A percentile compares a stretch with the other conserved stretches of the same genome.
Conservation (phyloP, 2,797 vertebrate species). For the Sternotherus odoratus region DNA sequence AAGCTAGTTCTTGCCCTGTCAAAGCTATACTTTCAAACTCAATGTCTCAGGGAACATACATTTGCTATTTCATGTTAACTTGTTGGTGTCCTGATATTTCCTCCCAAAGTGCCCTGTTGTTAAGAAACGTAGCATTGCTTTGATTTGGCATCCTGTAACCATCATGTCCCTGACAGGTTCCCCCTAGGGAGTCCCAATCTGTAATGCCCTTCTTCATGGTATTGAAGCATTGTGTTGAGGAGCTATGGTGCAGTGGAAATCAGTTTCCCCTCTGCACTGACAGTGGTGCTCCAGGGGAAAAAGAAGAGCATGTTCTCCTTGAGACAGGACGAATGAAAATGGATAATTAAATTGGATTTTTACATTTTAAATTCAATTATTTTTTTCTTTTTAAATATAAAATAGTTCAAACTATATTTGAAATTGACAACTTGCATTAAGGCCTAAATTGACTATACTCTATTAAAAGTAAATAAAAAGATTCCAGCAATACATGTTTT, state of each 20-base stretch:
- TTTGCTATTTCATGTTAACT: neutral
- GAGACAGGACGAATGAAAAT: neutral
- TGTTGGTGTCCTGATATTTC: neutral
- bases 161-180: neutral
- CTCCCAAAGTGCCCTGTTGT: neutral
- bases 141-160: neutral
- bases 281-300: rapidly evolving
- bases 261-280: neutral
- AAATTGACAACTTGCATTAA: neutral
- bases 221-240: neutral
- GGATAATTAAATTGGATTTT: neutral
- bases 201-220: neutral
- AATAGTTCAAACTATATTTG: neutral
- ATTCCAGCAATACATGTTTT: neutral
- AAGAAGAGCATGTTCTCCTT: neutral
- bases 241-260: rapidly evolving
- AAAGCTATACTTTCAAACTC: neutral
- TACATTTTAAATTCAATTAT: neutral
- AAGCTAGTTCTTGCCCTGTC: neutral
- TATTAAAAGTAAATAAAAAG: neutral
- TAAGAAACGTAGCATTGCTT: neutral
- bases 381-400: neutral
- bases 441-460: neutral
- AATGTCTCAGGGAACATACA: neutral
- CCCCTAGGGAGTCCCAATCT: neutral